Percentiles rank a stretch among this genome's conserved stretches.
Conservation (phyloP, 1,140 invertebrate genomes). For the Saccostrea echinata region DNA sequence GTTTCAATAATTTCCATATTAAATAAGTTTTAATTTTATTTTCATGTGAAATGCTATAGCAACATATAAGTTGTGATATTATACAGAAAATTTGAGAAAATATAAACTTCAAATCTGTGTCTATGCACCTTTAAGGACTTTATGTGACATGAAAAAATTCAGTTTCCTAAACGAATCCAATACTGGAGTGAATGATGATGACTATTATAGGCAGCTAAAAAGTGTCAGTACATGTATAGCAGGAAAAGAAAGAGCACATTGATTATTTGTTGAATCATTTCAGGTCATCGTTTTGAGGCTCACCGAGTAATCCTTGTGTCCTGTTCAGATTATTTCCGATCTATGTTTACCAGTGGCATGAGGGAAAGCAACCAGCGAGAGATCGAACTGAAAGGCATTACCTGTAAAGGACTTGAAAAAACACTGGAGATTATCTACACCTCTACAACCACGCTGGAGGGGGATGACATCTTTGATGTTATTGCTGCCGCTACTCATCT, state of each 20-base stretch:
- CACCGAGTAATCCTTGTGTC: conserved; percentile 79
- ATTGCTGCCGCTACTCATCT: conserved; percentile 79
- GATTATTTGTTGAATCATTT: neutral
- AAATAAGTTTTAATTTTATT: too few species aligned
- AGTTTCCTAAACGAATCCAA: too few species aligned
- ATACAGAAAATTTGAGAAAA: too few species aligned
- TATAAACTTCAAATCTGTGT: too few species aligned
- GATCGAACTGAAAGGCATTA: conserved; percentile 79
- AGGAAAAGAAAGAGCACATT: neutral
- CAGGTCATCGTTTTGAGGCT: conserved; percentile 76
- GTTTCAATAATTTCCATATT: too few species aligned
- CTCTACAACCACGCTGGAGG: conserved; percentile 78
- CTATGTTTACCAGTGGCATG: conserved; percentile 80
- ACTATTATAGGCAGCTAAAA: too few species aligned
- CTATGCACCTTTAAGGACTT: too few species aligned
- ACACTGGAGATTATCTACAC: conserved; percentile 79
- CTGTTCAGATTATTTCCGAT: conserved; percentile 79
- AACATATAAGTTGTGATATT: too few species aligned
- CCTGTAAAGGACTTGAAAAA: conserved; percentile 78
- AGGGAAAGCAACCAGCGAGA: conserved; percentile 77
- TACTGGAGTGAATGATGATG: too few species aligned
- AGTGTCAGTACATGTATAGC: too few species aligned
- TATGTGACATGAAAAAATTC: too few species aligned
- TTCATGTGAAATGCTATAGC: too few species aligned
- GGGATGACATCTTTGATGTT: conserved; percentile 80